These are phyloP conservation scores for Callaeas wilsoni DNA, from an alignment of 2,113 vertebrate genomes.

Conservation along the genomic window DNA sequence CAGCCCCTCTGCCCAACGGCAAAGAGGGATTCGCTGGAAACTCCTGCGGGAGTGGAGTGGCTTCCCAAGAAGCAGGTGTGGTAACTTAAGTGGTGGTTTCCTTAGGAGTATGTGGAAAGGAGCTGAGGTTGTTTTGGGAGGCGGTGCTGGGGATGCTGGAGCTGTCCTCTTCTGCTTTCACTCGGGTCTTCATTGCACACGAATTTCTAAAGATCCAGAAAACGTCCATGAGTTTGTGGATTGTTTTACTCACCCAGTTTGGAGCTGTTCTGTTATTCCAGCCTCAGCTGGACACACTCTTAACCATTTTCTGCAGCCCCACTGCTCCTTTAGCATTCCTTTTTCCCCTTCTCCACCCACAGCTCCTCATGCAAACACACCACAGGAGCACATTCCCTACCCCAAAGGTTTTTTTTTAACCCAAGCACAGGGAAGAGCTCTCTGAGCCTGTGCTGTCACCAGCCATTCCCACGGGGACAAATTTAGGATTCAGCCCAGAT, in stretches of 20 bases:
- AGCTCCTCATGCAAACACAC: not conserved
- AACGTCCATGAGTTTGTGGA: rapidly evolving
- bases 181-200: rapidly evolving
- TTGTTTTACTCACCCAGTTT: not conserved
- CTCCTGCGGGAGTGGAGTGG: not conserved
- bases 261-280: not conserved
- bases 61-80: not conserved
- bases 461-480: not conserved
- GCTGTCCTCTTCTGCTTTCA: not conserved
- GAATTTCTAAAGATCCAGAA: not conserved
- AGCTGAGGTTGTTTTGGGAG: not conserved
- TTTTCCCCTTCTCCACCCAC: not conserved
- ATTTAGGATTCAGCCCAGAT: not conserved
- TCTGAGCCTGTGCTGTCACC: not conserved
- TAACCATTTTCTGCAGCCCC: not conserved
- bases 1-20: not conserved
- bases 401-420: not conserved
- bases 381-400: not conserved
- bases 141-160: rapidly evolving
- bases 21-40: not conserved
- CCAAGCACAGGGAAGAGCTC: not conserved
- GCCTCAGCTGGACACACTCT: not conserved
- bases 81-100: not conserved
- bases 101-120: not conserved
- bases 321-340: too few relatives aligned